Evolutionary conservation across 2,113 vertebrate genomes (phyloP).

Genomic region (Arothron firmamentum): DNA sequence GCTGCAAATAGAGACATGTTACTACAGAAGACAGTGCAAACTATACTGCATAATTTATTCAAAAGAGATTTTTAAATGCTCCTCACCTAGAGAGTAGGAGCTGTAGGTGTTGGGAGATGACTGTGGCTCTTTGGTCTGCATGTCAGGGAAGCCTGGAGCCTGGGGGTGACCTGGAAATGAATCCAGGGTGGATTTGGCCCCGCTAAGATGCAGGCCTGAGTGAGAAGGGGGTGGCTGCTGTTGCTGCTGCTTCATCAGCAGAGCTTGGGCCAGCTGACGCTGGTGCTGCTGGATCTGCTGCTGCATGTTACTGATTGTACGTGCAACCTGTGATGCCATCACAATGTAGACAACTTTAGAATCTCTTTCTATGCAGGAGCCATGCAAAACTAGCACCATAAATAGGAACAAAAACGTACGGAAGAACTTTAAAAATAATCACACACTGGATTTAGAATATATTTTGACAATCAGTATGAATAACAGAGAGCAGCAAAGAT

Average conservation of each 20-base stretch:
- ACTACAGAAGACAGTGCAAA: background rate
- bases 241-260: constrained; percentile 93
- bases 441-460: too few species aligned
- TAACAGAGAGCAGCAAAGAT: background rate
- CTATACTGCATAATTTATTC: background rate
- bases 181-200: constrained; percentile 92
- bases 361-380: background rate
- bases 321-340: constrained; percentile 83
- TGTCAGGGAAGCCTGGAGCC: constrained; percentile 88
- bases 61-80: background rate
- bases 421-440: too few species aligned
- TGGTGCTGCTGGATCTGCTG: constrained; percentile 99
- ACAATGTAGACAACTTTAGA: constrained; percentile 6
- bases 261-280: constrained; percentile 98
- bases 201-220: constrained; percentile 87
- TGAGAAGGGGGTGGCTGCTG: constrained; percentile 77
- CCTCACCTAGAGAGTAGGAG: constrained; percentile 91
- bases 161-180: constrained; percentile 88
- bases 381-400: too few species aligned
- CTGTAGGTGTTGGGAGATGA: constrained; percentile 89
- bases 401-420: too few species aligned
- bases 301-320: constrained; percentile 99
- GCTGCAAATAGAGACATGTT: constrained; percentile 63
- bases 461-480: background rate
- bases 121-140: constrained; percentile 99